Conservation (phyloP, 2,113 vertebrate genomes). For the Pseudonaja textilis region DNA sequence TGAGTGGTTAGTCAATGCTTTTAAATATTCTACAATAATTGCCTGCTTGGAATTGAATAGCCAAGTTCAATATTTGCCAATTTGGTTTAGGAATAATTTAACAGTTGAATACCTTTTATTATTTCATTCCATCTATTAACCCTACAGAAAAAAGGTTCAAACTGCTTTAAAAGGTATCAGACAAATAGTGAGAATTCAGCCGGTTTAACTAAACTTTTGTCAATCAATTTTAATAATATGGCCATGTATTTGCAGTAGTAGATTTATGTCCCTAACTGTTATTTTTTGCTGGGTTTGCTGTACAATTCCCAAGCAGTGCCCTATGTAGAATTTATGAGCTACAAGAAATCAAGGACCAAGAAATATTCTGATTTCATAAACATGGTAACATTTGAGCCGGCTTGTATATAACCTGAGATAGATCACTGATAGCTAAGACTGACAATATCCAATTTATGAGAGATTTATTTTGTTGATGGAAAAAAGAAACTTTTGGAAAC, state of each 20-base stretch:
- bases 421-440: background rate
- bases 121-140: background rate
- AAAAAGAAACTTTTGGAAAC: background rate
- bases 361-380: background rate
- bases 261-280: background rate
- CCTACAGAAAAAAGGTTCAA: background rate
- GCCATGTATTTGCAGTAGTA: background rate
- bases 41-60: background rate
- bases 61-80: background rate
- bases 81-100: background rate
- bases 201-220: background rate
- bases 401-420: background rate
- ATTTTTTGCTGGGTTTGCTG: background rate
- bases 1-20: background rate
- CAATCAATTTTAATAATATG: background rate
- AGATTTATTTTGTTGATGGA: background rate
- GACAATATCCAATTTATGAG: background rate
- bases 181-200: slow-evolving; percentile 3
- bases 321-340: background rate
- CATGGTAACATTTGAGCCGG: background rate
- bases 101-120: background rate
- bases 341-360: background rate
- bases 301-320: background rate
- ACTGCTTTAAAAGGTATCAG: background rate
- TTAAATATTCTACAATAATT: background rate